Conservation (phyloP, 2,888 invertebrate species). For the Ditula angustiorana region DNA sequence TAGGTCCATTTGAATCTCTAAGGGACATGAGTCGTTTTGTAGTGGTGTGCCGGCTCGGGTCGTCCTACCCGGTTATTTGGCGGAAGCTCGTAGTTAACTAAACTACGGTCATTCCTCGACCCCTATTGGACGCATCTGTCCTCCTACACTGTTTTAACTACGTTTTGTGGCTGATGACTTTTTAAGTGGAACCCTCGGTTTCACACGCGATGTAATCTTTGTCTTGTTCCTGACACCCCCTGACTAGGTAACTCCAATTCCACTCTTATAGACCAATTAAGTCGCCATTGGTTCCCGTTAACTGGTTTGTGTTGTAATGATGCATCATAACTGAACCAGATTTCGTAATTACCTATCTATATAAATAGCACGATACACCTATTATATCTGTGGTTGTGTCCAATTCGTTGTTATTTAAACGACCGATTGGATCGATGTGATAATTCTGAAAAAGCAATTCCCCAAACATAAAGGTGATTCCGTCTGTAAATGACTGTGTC, state of each 20-base stretch:
- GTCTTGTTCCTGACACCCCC: slow-evolving; percentile 58
- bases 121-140: slow-evolving; percentile 65
- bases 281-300: neutral
- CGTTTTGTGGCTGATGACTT: slow-evolving; percentile 66
- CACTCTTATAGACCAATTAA: neutral
- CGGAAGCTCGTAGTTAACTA: slow-evolving; percentile 81
- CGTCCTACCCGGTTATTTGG: slow-evolving; percentile 57
- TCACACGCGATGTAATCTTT: slow-evolving; percentile 63
- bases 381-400: neutral
- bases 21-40: slow-evolving; percentile 5
- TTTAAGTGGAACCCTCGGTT: slow-evolving; percentile 69
- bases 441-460: slow-evolving; percentile 11
- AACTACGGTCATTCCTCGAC: slow-evolving; percentile 77
- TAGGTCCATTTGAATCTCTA: neutral
- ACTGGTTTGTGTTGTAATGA: neutral
- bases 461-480: slow-evolving; percentile 23
- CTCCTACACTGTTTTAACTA: slow-evolving; percentile 72
- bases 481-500: slow-evolving; percentile 28
- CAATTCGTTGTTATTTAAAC: slow-evolving; percentile 1
- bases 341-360: neutral
- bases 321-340: neutral
- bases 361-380: neutral
- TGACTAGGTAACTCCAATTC: slow-evolving; percentile 58
- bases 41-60: slow-evolving; percentile 58
- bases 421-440: slow-evolving; percentile 8